A percentile compares a stretch with the other conserved stretches of the same genome.
Evolutionary conservation across 23 tunicate species (phyloP).

Genomic region (Diplosoma virens): DNA sequence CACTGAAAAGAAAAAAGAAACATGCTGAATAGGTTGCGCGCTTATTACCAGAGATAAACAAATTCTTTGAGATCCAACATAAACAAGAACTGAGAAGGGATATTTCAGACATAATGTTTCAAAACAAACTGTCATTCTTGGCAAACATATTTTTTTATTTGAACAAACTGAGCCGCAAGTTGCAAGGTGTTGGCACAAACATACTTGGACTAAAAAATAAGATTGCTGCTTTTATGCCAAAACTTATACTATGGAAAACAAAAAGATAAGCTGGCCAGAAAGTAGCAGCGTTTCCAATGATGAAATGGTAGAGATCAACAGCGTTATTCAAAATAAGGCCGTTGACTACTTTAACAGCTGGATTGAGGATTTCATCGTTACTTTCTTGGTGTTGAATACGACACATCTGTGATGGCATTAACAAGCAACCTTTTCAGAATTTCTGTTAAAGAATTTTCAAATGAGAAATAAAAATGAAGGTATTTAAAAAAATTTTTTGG

Average conservation of each 20-base stretch:
- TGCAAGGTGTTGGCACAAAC: constrained; percentile 29
- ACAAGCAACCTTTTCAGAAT: constrained; percentile 32
- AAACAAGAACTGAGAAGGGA: constrained; percentile 1
- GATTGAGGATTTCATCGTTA: constrained; percentile 46
- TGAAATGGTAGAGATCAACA: constrained; percentile 14
- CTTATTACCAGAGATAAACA: constrained; percentile 10
- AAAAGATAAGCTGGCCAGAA: constrained; percentile 31
- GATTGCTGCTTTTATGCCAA: constrained; percentile 1
- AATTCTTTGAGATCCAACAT: constrained; percentile 24
- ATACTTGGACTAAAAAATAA: constrained; percentile 13
- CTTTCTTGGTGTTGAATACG: constrained; percentile 37
- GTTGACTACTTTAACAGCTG: constrained; percentile 14
- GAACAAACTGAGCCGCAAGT: constrained; percentile 42
- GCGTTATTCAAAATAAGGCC: constrained; percentile 3
- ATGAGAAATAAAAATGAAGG: not conserved
- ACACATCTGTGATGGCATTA: constrained; percentile 35
- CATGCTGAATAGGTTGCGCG: constrained; percentile 23
- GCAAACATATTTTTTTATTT: constrained; percentile 35
- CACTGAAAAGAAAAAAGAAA: not conserved
- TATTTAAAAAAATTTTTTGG: not conserved
- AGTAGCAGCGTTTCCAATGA: constrained; percentile 21
- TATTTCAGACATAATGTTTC: constrained; percentile 13
- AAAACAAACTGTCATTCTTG: constrained; percentile 12
- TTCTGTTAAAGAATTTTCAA: constrained; percentile 31
- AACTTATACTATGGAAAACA: not conserved